Conservation (phyloP, 1,140 invertebrate genomes). For the Brachionus rubens region DNA sequence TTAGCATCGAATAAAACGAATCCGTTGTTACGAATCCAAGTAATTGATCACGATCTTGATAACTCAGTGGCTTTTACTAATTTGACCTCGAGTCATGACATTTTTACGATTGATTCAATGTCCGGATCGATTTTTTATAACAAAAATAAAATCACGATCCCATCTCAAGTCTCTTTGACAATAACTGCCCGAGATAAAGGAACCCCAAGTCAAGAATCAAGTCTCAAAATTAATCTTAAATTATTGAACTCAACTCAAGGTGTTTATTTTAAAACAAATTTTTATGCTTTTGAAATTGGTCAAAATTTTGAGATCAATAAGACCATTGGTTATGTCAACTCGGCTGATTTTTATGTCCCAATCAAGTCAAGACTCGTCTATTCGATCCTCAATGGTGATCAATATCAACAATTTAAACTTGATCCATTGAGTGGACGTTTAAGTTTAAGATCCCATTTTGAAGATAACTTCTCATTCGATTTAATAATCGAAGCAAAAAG, state of each 20-base stretch:
- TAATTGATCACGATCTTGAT: not conserved
- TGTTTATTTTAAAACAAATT: conserved; percentile 3
- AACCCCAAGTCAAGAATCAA: not conserved
- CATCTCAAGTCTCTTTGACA: not conserved
- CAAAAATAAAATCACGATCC: not conserved
- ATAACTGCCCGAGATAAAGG: not conserved
- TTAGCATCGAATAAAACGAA: not conserved
- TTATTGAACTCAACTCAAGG: not conserved
- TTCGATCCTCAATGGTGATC: not conserved
- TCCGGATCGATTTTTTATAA: not conserved
- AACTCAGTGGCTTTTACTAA: not conserved
- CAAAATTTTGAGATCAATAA: not conserved
- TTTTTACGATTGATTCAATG: not conserved
- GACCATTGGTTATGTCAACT: conserved; percentile 17
- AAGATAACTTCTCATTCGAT: not conserved
- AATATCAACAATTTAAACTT: conserved; percentile 9
- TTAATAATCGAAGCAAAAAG: not conserved
- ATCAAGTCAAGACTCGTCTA: not conserved
- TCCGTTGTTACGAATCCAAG: not conserved
- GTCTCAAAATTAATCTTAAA: not conserved
- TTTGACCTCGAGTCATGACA: not conserved
- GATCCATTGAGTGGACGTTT: not conserved
- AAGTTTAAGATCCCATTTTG: not conserved
- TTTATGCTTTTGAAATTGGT: conserved; percentile 18
- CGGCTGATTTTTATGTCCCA: not conserved